A percentile compares a stretch with the other conserved stretches of the same genome.
These are phyloP conservation scores for Drosophila ezoana DNA, from an alignment of 2,888 invertebrate genomes.

Conservation along the genomic window DNA sequence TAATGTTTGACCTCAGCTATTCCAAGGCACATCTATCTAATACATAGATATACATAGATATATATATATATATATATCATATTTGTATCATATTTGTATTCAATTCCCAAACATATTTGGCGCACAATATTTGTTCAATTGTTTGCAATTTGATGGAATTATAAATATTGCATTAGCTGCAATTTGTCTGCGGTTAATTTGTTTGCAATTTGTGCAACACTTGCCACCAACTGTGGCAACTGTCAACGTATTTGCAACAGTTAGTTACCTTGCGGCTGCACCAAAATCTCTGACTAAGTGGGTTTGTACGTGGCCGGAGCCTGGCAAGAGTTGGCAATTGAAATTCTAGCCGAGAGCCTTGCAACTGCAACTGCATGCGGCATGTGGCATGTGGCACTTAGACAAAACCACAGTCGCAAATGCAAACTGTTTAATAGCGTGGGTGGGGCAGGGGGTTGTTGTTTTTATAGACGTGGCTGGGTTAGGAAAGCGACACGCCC, in stretches of 20 bases:
- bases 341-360: constrained; percentile 1
- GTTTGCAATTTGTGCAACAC: neutral
- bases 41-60: too few species aligned
- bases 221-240: constrained; percentile 12
- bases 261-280: constrained; percentile 10
- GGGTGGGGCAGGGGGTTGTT: neutral
- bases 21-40: too few species aligned
- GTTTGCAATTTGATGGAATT: neutral
- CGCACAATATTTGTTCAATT: neutral
- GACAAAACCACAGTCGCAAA: constrained; percentile 47
- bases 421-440: constrained; percentile 37
- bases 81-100: neutral
- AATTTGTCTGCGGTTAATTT: constrained; percentile 3
- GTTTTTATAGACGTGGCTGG: neutral
- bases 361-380: constrained; percentile 9
- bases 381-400: constrained; percentile 35
- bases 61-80: neutral
- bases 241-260: constrained; percentile 4
- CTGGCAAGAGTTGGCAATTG: neutral
- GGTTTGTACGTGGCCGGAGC: neutral
- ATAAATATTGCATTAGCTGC: constrained; percentile 10
- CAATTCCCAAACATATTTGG: too few species aligned
- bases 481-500: constrained; percentile 10
- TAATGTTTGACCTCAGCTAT: too few species aligned
- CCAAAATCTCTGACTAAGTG: constrained; percentile 17